These are phyloP conservation scores for Tachyglossus aculeatus DNA, from an alignment of 2,797 vertebrate species.

Conservation along the genomic window DNA sequence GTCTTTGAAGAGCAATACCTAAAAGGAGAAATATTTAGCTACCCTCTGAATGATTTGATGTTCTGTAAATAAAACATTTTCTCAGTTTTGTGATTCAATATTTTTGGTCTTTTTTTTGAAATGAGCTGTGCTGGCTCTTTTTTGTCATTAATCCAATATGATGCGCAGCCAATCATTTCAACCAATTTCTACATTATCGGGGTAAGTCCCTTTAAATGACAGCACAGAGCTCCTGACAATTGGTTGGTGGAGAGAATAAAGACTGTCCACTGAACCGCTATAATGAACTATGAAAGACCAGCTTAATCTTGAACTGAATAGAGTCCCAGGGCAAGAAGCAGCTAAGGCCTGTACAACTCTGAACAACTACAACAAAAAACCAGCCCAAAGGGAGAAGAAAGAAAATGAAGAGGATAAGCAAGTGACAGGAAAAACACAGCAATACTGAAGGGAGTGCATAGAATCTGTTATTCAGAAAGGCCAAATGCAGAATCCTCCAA, in stretches of 20 bases:
- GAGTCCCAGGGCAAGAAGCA: neutral
- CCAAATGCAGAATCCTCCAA: neutral
- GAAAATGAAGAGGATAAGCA: conserved; percentile 40
- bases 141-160: too few species aligned
- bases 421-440: conserved; percentile 10
- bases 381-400: neutral
- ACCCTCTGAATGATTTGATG: too few species aligned
- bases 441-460: conserved; percentile 35
- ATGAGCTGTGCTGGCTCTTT: too few species aligned
- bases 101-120: too few species aligned
- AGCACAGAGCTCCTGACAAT: neutral
- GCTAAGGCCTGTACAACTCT: neutral
- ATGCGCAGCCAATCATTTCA: too few species aligned
- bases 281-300: neutral
- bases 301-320: neutral
- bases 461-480: conserved; percentile 17
- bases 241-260: neutral
- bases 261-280: too few species aligned
- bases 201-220: neutral
- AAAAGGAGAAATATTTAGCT: too few species aligned
- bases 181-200: too few species aligned
- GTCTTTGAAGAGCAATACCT: too few species aligned
- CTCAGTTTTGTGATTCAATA: too few species aligned
- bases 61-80: too few species aligned
- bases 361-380: neutral